Conservation (phyloP, 92 coral and sea anemone genomes). For the Porites rus region DNA sequence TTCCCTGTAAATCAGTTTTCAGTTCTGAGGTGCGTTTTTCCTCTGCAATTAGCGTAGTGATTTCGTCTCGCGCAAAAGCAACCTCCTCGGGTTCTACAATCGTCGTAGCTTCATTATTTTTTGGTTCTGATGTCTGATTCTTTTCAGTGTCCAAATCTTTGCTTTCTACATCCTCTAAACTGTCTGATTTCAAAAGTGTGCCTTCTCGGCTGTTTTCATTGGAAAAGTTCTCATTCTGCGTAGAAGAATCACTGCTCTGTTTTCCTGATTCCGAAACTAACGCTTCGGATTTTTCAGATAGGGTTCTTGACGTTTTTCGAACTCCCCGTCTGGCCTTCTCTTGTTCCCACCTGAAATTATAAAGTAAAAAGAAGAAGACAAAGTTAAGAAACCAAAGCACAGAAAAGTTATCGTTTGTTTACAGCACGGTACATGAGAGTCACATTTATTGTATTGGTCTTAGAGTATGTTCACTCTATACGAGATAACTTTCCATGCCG, state of each 20-base stretch:
- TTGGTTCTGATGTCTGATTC: slow-evolving; percentile 21
- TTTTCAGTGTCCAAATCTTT: slow-evolving; percentile 88
- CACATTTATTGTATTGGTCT: no score
- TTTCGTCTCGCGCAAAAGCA: slow-evolving; percentile 85
- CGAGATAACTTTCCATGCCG: no score
- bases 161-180: slow-evolving; percentile 79
- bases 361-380: background rate
- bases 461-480: no score
- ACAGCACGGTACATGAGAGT: no score
- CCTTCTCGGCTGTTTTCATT: slow-evolving; percentile 11
- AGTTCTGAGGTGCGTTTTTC: slow-evolving; percentile 78
- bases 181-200: slow-evolving; percentile 46
- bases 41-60: slow-evolving; percentile 78
- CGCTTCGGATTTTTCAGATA: slow-evolving; percentile 38
- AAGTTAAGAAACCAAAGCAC: no score
- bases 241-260: background rate
- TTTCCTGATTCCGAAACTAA: slow-evolving; percentile 14
- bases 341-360: slow-evolving; percentile 81
- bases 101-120: slow-evolving; percentile 24
- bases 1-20: slow-evolving; percentile 77
- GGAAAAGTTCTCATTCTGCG: slow-evolving; percentile 11
- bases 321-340: slow-evolving; percentile 79
- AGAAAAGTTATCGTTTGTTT: no score
- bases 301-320: slow-evolving; percentile 37
- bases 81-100: slow-evolving; percentile 87